phyloP scores from a whole-genome alignment of 2,888 invertebrate species.

The Nomada ferruginata region DNA sequence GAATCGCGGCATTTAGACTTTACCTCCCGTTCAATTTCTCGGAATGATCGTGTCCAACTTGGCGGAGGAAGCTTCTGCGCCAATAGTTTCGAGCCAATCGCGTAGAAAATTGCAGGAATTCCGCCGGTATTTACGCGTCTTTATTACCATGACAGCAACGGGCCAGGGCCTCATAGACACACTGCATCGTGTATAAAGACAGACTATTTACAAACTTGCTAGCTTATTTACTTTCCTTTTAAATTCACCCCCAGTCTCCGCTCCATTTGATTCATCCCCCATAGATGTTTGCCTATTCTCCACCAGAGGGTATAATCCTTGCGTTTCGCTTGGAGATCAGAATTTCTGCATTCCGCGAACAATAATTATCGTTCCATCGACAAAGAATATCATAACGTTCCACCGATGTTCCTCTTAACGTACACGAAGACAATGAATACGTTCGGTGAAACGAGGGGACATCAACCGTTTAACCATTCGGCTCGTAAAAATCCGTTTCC shows the following conservation, averaged over 20 bases:
- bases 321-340: no score
- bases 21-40: slow-evolving; percentile 22
- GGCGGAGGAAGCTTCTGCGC: background rate
- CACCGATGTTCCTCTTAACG: no score
- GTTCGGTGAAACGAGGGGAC: background rate
- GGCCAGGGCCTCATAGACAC: background rate
- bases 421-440: no score
- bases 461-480: background rate
- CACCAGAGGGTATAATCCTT: no score
- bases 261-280: no score
- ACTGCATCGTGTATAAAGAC: slow-evolving; percentile 50
- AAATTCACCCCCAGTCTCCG: no score
- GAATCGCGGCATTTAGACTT: slow-evolving; percentile 28
- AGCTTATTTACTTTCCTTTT: slow-evolving; percentile 39
- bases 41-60: slow-evolving; percentile 20
- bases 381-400: no score
- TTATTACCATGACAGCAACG: slow-evolving; percentile 36
- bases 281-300: no score
- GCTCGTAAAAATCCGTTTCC: background rate
- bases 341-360: no score
- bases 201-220: slow-evolving; percentile 60
- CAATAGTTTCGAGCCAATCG: slow-evolving; percentile 18
- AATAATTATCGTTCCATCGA: no score
- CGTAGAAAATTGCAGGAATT: slow-evolving; percentile 60
- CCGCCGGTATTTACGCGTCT: slow-evolving; percentile 50